Evolutionary conservation across 2,888 invertebrate species (phyloP), one percentile per base, ranked within the genome.

Genomic region (Charanyca ferruginea): DNA sequence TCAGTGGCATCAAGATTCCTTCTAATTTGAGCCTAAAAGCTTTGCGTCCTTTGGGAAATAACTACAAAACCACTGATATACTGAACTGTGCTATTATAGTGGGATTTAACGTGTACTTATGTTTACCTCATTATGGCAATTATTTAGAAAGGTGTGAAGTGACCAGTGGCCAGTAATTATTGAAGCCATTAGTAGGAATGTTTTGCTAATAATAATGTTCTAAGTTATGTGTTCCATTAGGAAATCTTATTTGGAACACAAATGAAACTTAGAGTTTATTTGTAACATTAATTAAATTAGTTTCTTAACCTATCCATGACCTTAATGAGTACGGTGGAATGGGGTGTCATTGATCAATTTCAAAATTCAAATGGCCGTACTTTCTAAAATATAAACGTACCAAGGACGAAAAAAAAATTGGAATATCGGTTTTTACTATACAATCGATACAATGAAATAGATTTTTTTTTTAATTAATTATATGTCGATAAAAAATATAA

Each of bases 11-110:
- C 62, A 79, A 64, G 81, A 68, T 69, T 73, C 58, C 55, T 49
- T 69, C 55, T 82, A 81, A 81, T 82, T 79, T 60, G 42, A 44
- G 59, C 72, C 70, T 80, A 74, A 81, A 81, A 81, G 80, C 83
- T 55, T 77, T 70, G n/a, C 0, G 58, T 55, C 80, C 61, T 16
- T 16, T n/a, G 80, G 80, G 82, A 80, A 80, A 82, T 74, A 77
- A 66, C 23, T 32, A 66, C 63, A 72, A 69, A 81, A 60, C 73
- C 71, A 72, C 54, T 59, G 58, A 64, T 63, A 63, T 35, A 77
- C 54, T 58, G 44, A 16, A 53, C 44, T 13, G 3, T 57, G 54
- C 44, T 28, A 35, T 48, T 64, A 18, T 41, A 25, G 48, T 49
- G 35, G n/a, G 62, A 63, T 65, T 68, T 66, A 3, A 32, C 32